Evolutionary conservation across 2,797 vertebrate genomes (phyloP), one percentile per base, ranked within the genome.

Genomic region (Thunnus albacares): DNA sequence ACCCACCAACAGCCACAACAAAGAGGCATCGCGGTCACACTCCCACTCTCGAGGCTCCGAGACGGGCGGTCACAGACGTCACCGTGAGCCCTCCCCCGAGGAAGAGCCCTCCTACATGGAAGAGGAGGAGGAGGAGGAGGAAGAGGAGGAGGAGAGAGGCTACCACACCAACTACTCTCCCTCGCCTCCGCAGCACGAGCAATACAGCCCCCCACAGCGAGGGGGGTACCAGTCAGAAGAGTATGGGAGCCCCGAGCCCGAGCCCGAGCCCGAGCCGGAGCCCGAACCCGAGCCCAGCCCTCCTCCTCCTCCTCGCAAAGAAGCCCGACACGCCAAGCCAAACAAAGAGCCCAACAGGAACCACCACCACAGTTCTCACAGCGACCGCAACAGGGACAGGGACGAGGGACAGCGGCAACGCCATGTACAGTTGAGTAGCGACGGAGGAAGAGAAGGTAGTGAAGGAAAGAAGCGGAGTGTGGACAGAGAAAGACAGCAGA

Each of bases 51-150:
- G 84, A 30, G 87, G 87, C 15, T 63, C 83, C 2, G 88, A 91
- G 30, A 69, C 63, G 3, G 65, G 41, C 0, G 56, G 75, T 56
- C 90, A 93, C 87, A 92, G 87, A 87, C 96, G 94, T 26, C 90
- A 87, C 24, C 88, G 95, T 26, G 97, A 97, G 13, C 93, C 89
- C 28, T 96, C 96, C 22, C 95, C 96, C 2, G 91, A 57, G 91
- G 95, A 92, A 18, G 90, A 94, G 73, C 82, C 6, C 58, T 66
- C 64, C 56, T 92, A 90, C 90, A 92, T 43, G 76, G 84, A 92
- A 15, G 84, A 89, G 0, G 87, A 87, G 1, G 88, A 88, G n/a
- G 87, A 88, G 5, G 86, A 86, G 2, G 94, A 94, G 45, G 95
- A 96, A 47, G 93, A 95, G 76, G 95, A 95, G 35, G 92, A 78